phyloP scores from a whole-genome alignment of 2,113 vertebrate genomes.

The Laterallus jamaicensis region DNA sequence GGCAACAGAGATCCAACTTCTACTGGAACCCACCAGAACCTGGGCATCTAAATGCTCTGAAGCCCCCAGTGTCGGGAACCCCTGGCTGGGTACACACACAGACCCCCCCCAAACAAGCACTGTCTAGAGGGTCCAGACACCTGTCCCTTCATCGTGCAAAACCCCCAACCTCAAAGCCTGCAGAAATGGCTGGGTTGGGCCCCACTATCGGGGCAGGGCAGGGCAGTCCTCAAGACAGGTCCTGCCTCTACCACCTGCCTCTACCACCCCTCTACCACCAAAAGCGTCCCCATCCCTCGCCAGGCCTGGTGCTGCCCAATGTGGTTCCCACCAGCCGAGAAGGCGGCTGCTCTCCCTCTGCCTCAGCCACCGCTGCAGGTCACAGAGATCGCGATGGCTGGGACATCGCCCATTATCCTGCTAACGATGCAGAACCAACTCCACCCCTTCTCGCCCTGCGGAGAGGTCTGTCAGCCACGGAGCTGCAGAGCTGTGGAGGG shows the following conservation, averaged over 20 bases:
- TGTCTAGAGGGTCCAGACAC: not conserved
- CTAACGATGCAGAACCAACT: constrained; percentile 10
- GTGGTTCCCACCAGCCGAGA: not conserved
- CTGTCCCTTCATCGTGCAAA: not conserved
- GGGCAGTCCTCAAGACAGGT: not conserved
- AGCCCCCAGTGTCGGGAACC: fast-evolving
- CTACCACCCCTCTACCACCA: not conserved
- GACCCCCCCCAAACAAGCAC: not conserved
- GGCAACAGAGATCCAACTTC: not conserved
- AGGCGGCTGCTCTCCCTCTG: not conserved
- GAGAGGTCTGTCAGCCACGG: not conserved
- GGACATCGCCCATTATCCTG: not conserved
- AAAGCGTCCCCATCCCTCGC: not conserved
- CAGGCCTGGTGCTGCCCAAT: fast-evolving
- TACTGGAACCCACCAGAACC: not conserved
- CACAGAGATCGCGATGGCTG: not conserved
- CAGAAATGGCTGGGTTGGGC: not conserved
- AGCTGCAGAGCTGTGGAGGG: not conserved
- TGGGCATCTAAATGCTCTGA: not conserved
- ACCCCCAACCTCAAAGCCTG: not conserved
- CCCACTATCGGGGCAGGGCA: too few relatives aligned
- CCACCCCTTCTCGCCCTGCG: not conserved
- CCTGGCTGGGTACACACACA: fast-evolving
- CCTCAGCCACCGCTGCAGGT: not conserved
- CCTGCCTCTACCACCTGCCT: not conserved